Base-by-base conservation (phyloP, 2,113 vertebrate species). In the Sinocyclocheilus rhinocerous region DNA sequence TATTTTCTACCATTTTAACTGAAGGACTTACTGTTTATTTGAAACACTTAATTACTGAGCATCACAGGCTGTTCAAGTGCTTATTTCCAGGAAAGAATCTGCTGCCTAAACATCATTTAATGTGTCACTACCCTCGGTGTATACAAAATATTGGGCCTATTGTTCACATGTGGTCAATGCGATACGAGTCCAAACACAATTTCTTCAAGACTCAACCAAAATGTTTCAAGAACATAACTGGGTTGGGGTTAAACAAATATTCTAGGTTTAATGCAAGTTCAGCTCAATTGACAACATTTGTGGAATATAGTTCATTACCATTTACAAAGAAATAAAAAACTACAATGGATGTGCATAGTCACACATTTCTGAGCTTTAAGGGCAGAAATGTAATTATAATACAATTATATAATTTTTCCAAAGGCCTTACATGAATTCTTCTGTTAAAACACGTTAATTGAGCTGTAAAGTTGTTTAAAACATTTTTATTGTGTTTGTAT, bases 1-100 rank as follows among this genome's bases (percentile, higher is more conserved):
- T 26, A 22, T 87, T 70, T 81, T 84, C 36, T n/a, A 33, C 83
- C 9, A n/a, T 73, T 73, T 65, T 85, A 63, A 72, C 76, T 26
- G 63, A 84, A 12, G 82, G 76, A 48, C 20, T 87, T 65, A 70
- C 76, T 45, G n/a, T 72, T 11, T 84, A 63, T 6, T 52, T 52
- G 36, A 84, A 84, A 18, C 12, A 36, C 42, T 72, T 87, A 70
- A 67, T 84, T 69, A 15, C 29, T 8, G 29, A 69, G 11, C 29
- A 69, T 69, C 67, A 69, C 26, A 69, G 67, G 67, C 29, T 69
- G 11, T 69, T 69, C 67, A 69, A 69, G 67, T 69, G 67, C 26
- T 69, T 69, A 29, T 69, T 69, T 33, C 26, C 26, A 69, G 65
- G 29, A 13, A 50, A 13, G 13, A 50, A 50, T 13, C 48, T 50